Base-by-base conservation (phyloP, 2,888 invertebrate genomes). In the Pseudoips prasinana region DNA sequence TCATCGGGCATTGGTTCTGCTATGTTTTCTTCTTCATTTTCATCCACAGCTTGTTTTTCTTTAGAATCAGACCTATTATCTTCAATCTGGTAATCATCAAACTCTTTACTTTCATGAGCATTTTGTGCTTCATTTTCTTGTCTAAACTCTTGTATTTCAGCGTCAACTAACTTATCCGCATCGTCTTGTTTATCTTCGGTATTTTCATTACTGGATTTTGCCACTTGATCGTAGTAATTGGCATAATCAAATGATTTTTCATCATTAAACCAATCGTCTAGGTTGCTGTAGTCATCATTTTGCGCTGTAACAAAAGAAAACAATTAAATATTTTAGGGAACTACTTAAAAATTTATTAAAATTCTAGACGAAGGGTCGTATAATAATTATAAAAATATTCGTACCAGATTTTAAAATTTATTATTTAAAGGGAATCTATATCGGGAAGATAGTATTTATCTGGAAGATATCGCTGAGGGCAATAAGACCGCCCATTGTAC, bases 41-140 rank as follows among this genome's bases (percentile, higher is more conserved):
- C 35, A 1, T 38, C 30, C 7, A 27, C 25, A 10, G 25, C 25
- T 7, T 51, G 43, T 10, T 55, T 36, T 8, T 57, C 51, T 0
- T 33, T 44, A 27, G 24, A 27, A 28, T 46, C 43, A 0, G 39
- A 58, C 33, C 81, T 66, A 20, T 80, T 82, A 18, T 83, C 84
- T 63, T 84, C 84, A 10, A 73, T 48, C 29, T 71, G 76, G 32
- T 82, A 81, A 44, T 80, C 79, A 8, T 55, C 49, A 2, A 46
- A 34, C 9, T 33, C 32, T 1, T 54, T 39, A 1, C 30, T 35
- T n/a, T n/a, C n/a, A 8, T 42, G 11, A 10, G 40, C 43, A 7
- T 33, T 29, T 22, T 40, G 35, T 7, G 40, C 42, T 23, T 49
- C 37, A 2, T 38, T 37, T 8, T 45, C 32, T 9, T 49, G 32